A percentile compares a stretch with the other conserved stretches of the same genome.
Conservation (phyloP, 2,113 vertebrate species). For the Barnardius zonarius region DNA sequence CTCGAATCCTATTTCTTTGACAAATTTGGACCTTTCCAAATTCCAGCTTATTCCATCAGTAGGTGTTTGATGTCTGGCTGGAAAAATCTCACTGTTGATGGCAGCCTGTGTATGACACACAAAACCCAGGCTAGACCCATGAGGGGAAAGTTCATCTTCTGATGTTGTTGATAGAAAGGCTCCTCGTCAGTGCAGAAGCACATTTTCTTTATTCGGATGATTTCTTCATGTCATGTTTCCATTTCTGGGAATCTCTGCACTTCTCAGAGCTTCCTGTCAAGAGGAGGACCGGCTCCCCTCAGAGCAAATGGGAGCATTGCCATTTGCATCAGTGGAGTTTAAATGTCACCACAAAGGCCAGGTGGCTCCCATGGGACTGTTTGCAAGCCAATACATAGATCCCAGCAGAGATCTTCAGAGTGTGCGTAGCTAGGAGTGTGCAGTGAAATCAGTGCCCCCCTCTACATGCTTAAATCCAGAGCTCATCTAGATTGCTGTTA, state of each 20-base stretch:
- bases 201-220: not conserved
- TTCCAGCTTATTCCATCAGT: not conserved
- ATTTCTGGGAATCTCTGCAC: slow-evolving; percentile 6
- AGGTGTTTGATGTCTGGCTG: not conserved
- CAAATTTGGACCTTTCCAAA: not conserved
- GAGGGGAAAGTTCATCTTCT: not conserved
- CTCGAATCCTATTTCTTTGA: not conserved
- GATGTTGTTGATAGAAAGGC: not conserved
- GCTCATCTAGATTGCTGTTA: not conserved
- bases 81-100: not conserved
- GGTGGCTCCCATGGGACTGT: not conserved
- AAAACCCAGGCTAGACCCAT: not conserved
- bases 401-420: not conserved
- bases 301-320: slow-evolving; percentile 10
- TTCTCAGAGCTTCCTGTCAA: slow-evolving; percentile 37
- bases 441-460: not conserved
- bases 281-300: slow-evolving; percentile 17
- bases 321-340: slow-evolving; percentile 22
- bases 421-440: not conserved
- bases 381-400: not conserved
- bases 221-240: not conserved
- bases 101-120: not conserved
- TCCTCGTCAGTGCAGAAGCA: not conserved
- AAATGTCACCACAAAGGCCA: slow-evolving; percentile 37
- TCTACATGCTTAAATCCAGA: not conserved